Conservation (phyloP, 1,140 invertebrate species). For the Drosophila bipectinata region DNA sequence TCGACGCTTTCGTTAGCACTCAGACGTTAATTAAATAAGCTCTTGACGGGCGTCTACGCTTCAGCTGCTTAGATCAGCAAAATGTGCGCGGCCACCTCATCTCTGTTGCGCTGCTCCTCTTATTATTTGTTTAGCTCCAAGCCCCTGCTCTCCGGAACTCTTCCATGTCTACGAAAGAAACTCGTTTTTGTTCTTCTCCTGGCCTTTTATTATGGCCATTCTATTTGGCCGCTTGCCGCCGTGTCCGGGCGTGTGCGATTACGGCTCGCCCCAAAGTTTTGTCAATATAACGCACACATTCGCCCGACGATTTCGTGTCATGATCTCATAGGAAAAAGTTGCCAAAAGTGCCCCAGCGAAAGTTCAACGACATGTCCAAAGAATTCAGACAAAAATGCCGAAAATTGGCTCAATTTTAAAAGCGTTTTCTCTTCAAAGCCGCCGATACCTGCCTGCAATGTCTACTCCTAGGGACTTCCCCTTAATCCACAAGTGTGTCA, state of each 20-base stretch:
- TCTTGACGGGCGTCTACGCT: slow-evolving; percentile 50
- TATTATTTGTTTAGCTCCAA: slow-evolving; percentile 42
- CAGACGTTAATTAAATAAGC: slow-evolving; percentile 71
- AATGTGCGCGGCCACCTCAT: slow-evolving; percentile 23
- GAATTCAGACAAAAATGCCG: slow-evolving; percentile 42
- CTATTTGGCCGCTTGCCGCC: slow-evolving; percentile 32
- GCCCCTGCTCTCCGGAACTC: slow-evolving; percentile 8
- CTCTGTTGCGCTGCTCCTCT: slow-evolving; percentile 29
- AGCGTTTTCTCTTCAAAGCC: slow-evolving; percentile 14
- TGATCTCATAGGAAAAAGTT: slow-evolving; percentile 80
- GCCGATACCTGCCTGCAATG: background rate
- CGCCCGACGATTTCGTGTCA: slow-evolving; percentile 52
- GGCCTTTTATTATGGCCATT: slow-evolving; percentile 45
- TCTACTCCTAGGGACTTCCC: background rate
- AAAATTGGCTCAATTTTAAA: slow-evolving; percentile 33
- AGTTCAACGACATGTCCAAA: slow-evolving; percentile 66
- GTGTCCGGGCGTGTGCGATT: slow-evolving; percentile 50
- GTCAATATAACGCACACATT: slow-evolving; percentile 60
- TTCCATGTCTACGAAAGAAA: slow-evolving; percentile 36
- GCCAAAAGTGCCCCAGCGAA: slow-evolving; percentile 40
- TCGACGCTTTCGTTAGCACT: slow-evolving; percentile 47
- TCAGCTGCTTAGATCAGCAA: slow-evolving; percentile 62
- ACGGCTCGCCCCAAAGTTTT: slow-evolving; percentile 49
- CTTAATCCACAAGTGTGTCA: slow-evolving; percentile 19
- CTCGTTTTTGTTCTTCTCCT: slow-evolving; percentile 54